A percentile compares a stretch with the other conserved stretches of the same genome.
Evolutionary conservation across 2,113 vertebrate genomes (phyloP).

Genomic region (Cebidichthys violaceus): DNA sequence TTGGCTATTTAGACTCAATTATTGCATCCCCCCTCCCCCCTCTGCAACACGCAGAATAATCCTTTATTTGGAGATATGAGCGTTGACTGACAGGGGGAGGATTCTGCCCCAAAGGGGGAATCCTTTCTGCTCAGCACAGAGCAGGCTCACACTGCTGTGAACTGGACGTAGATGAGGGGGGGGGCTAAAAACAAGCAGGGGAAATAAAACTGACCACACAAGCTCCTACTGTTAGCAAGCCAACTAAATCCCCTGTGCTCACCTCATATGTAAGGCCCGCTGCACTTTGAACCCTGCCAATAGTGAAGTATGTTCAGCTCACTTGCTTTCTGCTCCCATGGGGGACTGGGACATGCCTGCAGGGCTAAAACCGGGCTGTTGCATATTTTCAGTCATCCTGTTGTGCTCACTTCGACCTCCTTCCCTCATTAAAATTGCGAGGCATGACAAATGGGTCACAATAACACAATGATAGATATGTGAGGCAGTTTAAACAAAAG

Average conservation of each 20-base stretch:
- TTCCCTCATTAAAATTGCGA: constrained; percentile 8
- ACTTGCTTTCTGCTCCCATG: constrained; percentile 41
- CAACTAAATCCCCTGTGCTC: constrained; percentile 1
- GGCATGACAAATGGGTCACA: constrained; percentile 47
- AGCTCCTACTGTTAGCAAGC: constrained; percentile 52
- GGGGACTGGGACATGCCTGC: constrained; percentile 24
- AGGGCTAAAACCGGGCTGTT: constrained; percentile 24
- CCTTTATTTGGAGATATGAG: constrained; percentile 72
- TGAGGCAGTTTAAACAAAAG: constrained; percentile 15
- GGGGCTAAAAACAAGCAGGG: constrained; percentile 28
- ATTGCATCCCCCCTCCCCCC: constrained; percentile 40
- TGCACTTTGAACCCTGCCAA: constrained; percentile 43
- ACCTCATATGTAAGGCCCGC: constrained; percentile 40
- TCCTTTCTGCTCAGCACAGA: constrained; percentile 44
- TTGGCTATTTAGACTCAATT: constrained; percentile 80
- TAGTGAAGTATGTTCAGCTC: constrained; percentile 59
- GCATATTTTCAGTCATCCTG: constrained; percentile 27
- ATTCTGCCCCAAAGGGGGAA: constrained; percentile 41
- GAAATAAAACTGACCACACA: constrained; percentile 61
- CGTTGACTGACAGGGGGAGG: constrained; percentile 42
- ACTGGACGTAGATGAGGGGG: not conserved
- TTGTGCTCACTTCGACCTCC: constrained; percentile 1
- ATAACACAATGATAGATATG: constrained; percentile 28
- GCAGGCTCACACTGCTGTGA: constrained; percentile 19
- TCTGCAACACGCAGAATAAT: constrained; percentile 65